Percentiles rank a stretch among this genome's conserved stretches.
These are phyloP conservation scores for Drosophila prosaltans DNA, from an alignment of 1,140 invertebrate genomes.

Conservation along the genomic window DNA sequence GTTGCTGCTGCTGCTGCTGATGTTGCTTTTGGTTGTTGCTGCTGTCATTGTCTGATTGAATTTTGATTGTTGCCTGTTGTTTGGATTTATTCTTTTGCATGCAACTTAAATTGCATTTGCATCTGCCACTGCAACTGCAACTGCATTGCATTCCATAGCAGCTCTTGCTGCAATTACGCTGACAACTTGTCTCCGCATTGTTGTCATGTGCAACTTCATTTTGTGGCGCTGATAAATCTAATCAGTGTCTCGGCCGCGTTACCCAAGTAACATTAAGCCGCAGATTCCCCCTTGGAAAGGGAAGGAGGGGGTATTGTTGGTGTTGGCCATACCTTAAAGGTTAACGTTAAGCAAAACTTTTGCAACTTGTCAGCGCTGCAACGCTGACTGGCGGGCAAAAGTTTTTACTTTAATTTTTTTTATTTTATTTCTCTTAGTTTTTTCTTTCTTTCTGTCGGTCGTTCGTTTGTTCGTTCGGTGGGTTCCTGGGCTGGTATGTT, in stretches of 20 bases:
- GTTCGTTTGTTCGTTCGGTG: too few relatives aligned
- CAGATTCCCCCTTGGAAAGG: not conserved
- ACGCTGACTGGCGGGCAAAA: slow-evolving; percentile 39
- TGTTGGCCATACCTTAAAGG: slow-evolving; percentile 58
- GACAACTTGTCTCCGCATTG: slow-evolving; percentile 38
- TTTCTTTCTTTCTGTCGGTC: not conserved
- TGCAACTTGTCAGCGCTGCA: slow-evolving; percentile 59
- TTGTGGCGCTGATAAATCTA: slow-evolving; percentile 68
- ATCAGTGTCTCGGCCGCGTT: slow-evolving; percentile 64
- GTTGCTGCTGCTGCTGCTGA: slow-evolving; percentile 43
- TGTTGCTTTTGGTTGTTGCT: not conserved
- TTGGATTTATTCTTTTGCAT: slow-evolving; percentile 46
- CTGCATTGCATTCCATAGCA: not conserved
- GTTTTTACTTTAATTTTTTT: slow-evolving; percentile 67
- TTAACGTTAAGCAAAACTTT: slow-evolving; percentile 62
- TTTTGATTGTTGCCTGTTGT: slow-evolving; percentile 65
- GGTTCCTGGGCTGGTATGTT: not conserved
- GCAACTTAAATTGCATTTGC: slow-evolving; percentile 42
- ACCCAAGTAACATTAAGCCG: slow-evolving; percentile 59
- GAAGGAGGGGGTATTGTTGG: not conserved
- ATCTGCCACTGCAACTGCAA: slow-evolving; percentile 13
- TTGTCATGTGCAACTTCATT: slow-evolving; percentile 64
- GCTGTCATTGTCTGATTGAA: slow-evolving; percentile 66
- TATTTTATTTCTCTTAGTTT: slow-evolving; percentile 41
- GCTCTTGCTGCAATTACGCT: slow-evolving; percentile 29